phyloP scores from a whole-genome alignment of 2,888 invertebrate species.

The Ormyrus nitidulus region DNA sequence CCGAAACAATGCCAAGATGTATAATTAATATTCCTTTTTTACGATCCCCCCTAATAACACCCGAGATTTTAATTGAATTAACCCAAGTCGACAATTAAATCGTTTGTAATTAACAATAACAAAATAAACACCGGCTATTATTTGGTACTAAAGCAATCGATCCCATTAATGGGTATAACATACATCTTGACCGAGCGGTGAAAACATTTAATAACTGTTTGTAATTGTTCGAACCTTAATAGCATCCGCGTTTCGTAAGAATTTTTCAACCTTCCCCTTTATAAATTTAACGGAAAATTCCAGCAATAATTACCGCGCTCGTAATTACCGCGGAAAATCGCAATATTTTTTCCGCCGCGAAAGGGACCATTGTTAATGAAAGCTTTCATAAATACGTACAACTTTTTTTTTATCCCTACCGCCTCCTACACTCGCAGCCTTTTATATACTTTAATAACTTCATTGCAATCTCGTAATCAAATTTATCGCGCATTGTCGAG shows the following conservation, averaged over 20 bases:
- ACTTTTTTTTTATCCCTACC: constrained; percentile 6
- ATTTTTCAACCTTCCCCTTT: constrained; percentile 16
- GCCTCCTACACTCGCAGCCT: not conserved
- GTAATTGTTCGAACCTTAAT: constrained; percentile 29
- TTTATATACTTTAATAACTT: constrained; percentile 37
- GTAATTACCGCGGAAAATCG: constrained; percentile 47
- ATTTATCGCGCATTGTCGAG: constrained; percentile 45
- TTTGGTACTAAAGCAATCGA: not conserved
- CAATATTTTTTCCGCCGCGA: constrained; percentile 35
- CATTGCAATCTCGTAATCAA: constrained; percentile 44
- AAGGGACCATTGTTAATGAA: constrained; percentile 37
- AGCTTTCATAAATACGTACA: constrained; percentile 42
- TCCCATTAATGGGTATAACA: constrained; percentile 26
- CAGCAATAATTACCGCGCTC: constrained; percentile 41
- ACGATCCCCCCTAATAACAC: constrained; percentile 10
- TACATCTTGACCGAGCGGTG: not conserved
- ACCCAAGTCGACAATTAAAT: constrained; percentile 30
- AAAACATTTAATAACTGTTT: constrained; percentile 48
- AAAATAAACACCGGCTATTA: constrained; percentile 1
- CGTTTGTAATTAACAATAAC: constrained; percentile 16
- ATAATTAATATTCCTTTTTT: constrained; percentile 29
- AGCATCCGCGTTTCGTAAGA: constrained; percentile 39
- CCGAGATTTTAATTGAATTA: constrained; percentile 36
- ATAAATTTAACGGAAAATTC: constrained; percentile 42
- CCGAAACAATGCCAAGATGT: constrained; percentile 17